Percentiles rank a stretch among this genome's conserved stretches.
Evolutionary conservation across 2,888 invertebrate species (phyloP).

Genomic region (Myathropa florea): DNA sequence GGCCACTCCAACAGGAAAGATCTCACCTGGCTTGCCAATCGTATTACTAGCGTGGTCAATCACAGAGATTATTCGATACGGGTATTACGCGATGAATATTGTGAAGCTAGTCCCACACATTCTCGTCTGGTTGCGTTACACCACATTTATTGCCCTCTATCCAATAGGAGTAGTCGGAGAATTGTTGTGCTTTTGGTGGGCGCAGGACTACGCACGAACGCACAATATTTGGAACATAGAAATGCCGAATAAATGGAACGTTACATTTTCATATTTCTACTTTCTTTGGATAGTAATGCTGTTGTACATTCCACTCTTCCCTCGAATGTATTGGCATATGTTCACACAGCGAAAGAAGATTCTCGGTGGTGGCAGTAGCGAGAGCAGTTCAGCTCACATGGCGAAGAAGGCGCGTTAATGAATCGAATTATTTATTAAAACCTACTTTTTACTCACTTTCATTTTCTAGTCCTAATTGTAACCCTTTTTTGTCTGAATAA

Average conservation of each 20-base stretch:
- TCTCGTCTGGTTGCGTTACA: conserved; percentile 93
- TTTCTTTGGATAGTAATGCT: conserved; percentile 89
- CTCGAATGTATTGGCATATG: conserved; percentile 95
- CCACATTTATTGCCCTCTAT: conserved; percentile 94
- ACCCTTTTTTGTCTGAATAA: conserved; percentile 39
- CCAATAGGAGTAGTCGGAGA: conserved; percentile 98
- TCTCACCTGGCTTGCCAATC: conserved; percentile 90
- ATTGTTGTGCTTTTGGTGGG: conserved; percentile 91
- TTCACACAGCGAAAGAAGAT: conserved; percentile 93
- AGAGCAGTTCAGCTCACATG: conserved; percentile 15
- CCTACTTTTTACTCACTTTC: neutral
- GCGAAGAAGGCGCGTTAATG: conserved; percentile 48
- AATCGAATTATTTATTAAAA: conserved; percentile 14
- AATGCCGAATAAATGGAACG: conserved; percentile 92
- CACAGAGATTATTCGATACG: conserved; percentile 96
- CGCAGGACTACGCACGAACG: conserved; percentile 85
- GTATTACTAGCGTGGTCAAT: conserved; percentile 94
- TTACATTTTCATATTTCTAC: conserved; percentile 91
- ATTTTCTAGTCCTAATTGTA: no score
- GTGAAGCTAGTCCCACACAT: conserved; percentile 87
- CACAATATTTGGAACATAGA: conserved; percentile 85
- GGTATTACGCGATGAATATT: conserved; percentile 92
- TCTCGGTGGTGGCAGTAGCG: conserved; percentile 82
- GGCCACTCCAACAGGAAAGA: conserved; percentile 86
- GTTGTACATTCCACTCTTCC: conserved; percentile 95